These are phyloP conservation scores for Cataglyphis altisquamis DNA, from an alignment of 2,888 invertebrate species.

Conservation along the genomic window DNA sequence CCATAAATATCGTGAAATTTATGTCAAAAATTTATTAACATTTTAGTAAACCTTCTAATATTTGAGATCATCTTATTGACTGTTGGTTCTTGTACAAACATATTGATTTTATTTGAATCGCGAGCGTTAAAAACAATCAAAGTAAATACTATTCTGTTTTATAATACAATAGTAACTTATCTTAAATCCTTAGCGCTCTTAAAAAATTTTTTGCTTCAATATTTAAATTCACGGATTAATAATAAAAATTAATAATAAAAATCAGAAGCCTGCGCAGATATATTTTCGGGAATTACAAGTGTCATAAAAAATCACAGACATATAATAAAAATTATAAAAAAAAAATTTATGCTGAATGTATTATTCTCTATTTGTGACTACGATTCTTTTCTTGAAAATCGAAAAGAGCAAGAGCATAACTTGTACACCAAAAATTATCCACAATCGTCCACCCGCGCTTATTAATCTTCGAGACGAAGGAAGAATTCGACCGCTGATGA, in stretches of 20 bases:
- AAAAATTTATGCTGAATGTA: background rate
- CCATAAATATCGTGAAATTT: background rate
- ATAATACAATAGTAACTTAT: too few relatives aligned
- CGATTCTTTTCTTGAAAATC: background rate
- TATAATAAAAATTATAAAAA: background rate
- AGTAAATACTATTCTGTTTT: too few relatives aligned
- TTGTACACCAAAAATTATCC: background rate
- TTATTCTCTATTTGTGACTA: background rate
- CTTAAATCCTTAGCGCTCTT: background rate
- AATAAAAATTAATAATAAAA: too few relatives aligned
- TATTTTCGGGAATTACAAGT: background rate
- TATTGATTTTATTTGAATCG: background rate
- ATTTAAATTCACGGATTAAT: background rate
- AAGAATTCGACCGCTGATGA: constrained; percentile 62
- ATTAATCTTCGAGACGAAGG: constrained; percentile 41
- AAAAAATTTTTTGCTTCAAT: background rate
- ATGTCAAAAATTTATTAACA: background rate
- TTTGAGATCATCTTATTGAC: background rate
- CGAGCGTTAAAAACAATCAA: too few relatives aligned
- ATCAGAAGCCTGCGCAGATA: background rate
- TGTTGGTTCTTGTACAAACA: background rate
- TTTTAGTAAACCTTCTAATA: background rate
- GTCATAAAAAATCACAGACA: background rate
- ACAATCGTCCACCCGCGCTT: constrained; percentile 48
- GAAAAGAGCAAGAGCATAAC: background rate